Base-by-base conservation (phyloP, 2,113 vertebrate species). In the Stercorarius parasiticus region DNA sequence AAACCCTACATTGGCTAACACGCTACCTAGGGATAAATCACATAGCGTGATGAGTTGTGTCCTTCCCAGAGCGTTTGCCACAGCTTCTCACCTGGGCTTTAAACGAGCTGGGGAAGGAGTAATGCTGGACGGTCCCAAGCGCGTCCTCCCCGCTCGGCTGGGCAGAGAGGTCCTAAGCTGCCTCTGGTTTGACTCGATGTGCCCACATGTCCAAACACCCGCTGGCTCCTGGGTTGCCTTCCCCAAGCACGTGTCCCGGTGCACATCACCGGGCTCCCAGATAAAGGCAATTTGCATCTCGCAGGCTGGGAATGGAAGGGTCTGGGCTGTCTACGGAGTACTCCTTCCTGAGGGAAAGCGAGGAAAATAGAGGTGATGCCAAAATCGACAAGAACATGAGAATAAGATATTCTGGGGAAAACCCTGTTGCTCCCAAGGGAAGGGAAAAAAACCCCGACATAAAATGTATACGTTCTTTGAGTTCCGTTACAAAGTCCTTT, bases 221-320 rank as follows among this genome's bases (percentile, higher is more conserved):
- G 22, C 38, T 29, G 52, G 32, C 8, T 65, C 49, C 58, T 43
- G 6, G 0, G 0, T 13, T 27, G 40, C 38, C 9, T 45, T 50
- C 22, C 64, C 21, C 1, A 13, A 36, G 58, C 0, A 3, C 3
- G 0, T 3, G 17, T 22, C 3, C 7, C 26, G 1, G 13, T 3
- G 25, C 16, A 7, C 34, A 40, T 86, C 27, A 5, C 36, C 10
- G 0, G 5, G 3, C 9, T 32, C 19, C 5, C 58, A 16, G 29
- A 3, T 19, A 21, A 59, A 47, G 13, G 3, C 25, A 9, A 23
- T 19, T 38, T 17, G 11, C 23, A 17, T 18, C 74, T 34, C 9
- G 0, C 9, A 14, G 55, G 36, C 13, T 50, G 59, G 59, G 36
- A 45, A 1, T 8, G 64, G 27, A 55, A 34, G 55, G 34, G 45